phyloP scores from a whole-genome alignment of 2,113 vertebrate species.

The Emydura subglobosa region DNA sequence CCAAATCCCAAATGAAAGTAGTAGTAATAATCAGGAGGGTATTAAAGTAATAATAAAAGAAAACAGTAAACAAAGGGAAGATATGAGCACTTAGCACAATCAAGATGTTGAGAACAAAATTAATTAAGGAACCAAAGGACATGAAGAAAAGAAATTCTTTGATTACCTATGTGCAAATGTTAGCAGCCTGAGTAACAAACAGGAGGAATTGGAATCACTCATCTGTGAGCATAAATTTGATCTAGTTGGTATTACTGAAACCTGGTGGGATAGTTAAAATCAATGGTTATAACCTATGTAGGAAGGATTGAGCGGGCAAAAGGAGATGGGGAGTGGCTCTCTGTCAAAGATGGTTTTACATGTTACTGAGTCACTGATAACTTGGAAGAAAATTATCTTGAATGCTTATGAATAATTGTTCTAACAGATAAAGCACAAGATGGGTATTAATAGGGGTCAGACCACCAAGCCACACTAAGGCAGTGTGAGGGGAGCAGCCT shows the following conservation, averaged over 20 bases:
- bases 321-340: neutral
- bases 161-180: neutral
- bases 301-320: neutral
- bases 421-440: neutral
- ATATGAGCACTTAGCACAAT: neutral
- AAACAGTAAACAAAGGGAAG: neutral
- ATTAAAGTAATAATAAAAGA: neutral
- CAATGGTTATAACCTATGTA: neutral
- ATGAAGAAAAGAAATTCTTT: neutral
- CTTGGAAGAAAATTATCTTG: neutral
- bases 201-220: neutral
- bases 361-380: too few species aligned
- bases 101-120: neutral
- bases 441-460: neutral
- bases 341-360: too few species aligned
- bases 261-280: neutral
- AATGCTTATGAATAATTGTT: neutral
- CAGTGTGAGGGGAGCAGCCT: neutral
- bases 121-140: neutral
- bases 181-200: neutral
- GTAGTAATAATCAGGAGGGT: neutral
- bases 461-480: neutral
- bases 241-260: neutral
- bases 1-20: neutral
- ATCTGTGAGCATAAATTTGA: neutral